A percentile compares a stretch with the other conserved stretches of the same genome.
phyloP scores from a whole-genome alignment of 2,113 vertebrate species.

The Ramphastos sulfuratus region DNA sequence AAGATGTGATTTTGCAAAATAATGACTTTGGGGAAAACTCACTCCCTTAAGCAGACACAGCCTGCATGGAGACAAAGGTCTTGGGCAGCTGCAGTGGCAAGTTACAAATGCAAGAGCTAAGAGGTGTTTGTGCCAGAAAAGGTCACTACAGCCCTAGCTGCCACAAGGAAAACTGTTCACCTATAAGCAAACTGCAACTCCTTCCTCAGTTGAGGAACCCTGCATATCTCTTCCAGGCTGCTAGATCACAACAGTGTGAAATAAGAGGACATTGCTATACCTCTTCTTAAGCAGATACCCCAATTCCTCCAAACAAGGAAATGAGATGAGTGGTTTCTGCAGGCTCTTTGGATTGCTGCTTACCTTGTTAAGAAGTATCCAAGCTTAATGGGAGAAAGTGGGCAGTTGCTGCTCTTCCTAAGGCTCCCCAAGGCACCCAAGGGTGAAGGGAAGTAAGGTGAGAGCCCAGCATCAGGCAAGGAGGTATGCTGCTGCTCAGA shows the following conservation, averaged over 20 bases:
- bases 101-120: background rate
- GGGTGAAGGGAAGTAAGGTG: background rate
- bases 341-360: background rate
- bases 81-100: background rate
- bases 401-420: background rate
- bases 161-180: background rate
- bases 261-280: background rate
- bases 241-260: background rate
- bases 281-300: background rate
- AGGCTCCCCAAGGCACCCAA: accelerated
- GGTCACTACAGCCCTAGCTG: background rate
- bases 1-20: background rate
- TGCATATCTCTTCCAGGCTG: background rate
- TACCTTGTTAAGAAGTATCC: background rate
- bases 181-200: background rate
- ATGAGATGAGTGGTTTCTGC: background rate
- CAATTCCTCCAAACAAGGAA: background rate
- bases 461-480: accelerated
- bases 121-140: background rate
- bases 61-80: background rate
- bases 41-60: background rate
- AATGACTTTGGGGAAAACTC: background rate
- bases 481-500: background rate
- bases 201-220: background rate
- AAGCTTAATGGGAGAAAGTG: background rate